Evolutionary conservation across 2,113 vertebrate genomes (phyloP).

Genomic region (Prochilodus magdalenae): DNA sequence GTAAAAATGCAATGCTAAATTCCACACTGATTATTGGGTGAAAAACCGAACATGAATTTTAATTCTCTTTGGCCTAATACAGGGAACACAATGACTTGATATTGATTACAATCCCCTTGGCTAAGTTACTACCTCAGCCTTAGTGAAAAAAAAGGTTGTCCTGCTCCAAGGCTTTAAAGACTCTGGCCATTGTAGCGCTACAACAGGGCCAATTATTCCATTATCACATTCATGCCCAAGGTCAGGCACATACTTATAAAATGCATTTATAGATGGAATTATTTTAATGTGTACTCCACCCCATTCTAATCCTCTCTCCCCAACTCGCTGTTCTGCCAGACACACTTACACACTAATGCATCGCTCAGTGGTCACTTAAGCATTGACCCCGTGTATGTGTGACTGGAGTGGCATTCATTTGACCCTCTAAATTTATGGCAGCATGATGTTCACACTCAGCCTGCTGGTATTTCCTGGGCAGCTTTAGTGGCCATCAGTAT

Average conservation of each 20-base stretch:
- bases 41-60: neutral
- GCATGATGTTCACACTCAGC: conserved; percentile 12
- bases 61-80: neutral
- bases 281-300: conserved; percentile 24
- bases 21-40: neutral
- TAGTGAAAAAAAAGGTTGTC: neutral
- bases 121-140: neutral
- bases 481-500: neutral
- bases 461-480: conserved; percentile 37
- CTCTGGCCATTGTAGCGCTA: neutral
- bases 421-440: conserved; percentile 31
- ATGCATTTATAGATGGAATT: conserved; percentile 9
- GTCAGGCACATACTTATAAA: neutral
- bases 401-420: neutral
- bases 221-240: conserved; percentile 31
- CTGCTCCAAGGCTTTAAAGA: neutral
- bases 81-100: neutral
- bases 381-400: neutral
- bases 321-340: neutral
- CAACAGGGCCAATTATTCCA: neutral
- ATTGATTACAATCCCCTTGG: neutral
- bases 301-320: neutral
- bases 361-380: neutral
- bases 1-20: neutral
- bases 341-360: neutral